These are phyloP conservation scores for Neosilurus mollespiculum DNA, from an alignment of 2,797 vertebrate genomes.

Conservation along the genomic window DNA sequence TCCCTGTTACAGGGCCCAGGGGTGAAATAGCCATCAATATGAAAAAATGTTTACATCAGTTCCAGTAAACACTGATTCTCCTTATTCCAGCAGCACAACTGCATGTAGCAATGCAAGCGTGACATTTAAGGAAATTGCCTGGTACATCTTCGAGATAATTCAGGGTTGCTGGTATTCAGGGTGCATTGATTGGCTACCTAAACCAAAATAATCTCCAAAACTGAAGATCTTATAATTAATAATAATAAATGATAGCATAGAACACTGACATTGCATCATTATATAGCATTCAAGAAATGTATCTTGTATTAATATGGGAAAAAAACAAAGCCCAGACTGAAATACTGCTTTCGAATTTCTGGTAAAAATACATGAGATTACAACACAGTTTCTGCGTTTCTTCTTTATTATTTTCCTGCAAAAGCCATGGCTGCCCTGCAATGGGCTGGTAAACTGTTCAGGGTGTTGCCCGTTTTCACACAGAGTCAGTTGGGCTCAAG, in stretches of 20 bases:
- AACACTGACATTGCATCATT: not conserved
- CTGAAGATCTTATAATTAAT: not conserved
- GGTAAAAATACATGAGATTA: too few relatives aligned
- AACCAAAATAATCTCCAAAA: not conserved
- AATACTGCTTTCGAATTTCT: too few relatives aligned
- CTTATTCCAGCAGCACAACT: constrained; percentile 7
- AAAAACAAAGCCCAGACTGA: too few relatives aligned
- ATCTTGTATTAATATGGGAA: too few relatives aligned
- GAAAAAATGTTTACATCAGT: constrained; percentile 13
- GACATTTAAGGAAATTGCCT: constrained; percentile 11
- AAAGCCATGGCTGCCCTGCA: too few relatives aligned
- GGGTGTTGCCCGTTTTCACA: too few relatives aligned
- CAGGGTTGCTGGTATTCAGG: not conserved
- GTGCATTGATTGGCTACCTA: not conserved
- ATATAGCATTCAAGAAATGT: not conserved
- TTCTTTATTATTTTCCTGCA: too few relatives aligned
- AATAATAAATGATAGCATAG: not conserved
- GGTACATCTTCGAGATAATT: not conserved
- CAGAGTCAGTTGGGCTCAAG: too few relatives aligned
- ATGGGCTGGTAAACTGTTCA: too few relatives aligned
- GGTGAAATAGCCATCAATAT: constrained; percentile 37
- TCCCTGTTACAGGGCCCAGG: constrained; percentile 22
- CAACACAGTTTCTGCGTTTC: too few relatives aligned
- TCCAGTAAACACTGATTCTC: constrained; percentile 30
- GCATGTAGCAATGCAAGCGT: not conserved